Base-by-base conservation (phyloP, 2,888 invertebrate species). In the Notodonta ziczac region DNA sequence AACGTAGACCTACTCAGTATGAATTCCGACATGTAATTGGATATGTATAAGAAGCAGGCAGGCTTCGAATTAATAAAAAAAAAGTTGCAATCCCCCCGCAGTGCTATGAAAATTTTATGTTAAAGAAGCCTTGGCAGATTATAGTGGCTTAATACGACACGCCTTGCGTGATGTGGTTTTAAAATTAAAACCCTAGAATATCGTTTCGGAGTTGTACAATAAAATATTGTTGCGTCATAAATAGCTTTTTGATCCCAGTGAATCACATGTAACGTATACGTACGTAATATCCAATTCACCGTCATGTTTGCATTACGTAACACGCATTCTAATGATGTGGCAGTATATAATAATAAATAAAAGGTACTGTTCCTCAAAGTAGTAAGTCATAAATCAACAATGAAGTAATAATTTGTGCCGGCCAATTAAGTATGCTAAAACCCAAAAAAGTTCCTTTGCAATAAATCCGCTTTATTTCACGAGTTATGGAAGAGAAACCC, bases 51-150 rank as follows among this genome's bases (percentile, higher is more conserved):
- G 67, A 80, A 73, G 65, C 72, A 72, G 69, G 72, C 75, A 78
- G 86, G 85, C 83, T 90, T 89, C 86, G 73, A 73, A 74, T 74
- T 83, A 81, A 84, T 83, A 86, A 89, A 81, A 81, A n/a, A 79
- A 62, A 62, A 56, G 58, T 70, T 65, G 67, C 76, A 70, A 76
- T 72, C 61, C 81, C 77, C 80, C 73, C 67, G 61, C 67, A 67
- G 39, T 54, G 39, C 72, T 78, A 76, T 84, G 80, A 85, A 87
- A 85, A 80, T 81, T 79, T 86, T 84, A 86, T 82, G 83, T 83
- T 73, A 72, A 81, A 86, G 89, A 89, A 90, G 87, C 88, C 86
- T 82, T 84, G 75, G 75, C 79, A 85, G 83, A 84, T 85, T 84
- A 82, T 77, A 80, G 76, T 77, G 73, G 78, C 80, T 24, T 85